Percentiles rank a stretch among this genome's conserved stretches.
Evolutionary conservation across 1,140 invertebrate species (phyloP).

Genomic region (Subanguina moxae): DNA sequence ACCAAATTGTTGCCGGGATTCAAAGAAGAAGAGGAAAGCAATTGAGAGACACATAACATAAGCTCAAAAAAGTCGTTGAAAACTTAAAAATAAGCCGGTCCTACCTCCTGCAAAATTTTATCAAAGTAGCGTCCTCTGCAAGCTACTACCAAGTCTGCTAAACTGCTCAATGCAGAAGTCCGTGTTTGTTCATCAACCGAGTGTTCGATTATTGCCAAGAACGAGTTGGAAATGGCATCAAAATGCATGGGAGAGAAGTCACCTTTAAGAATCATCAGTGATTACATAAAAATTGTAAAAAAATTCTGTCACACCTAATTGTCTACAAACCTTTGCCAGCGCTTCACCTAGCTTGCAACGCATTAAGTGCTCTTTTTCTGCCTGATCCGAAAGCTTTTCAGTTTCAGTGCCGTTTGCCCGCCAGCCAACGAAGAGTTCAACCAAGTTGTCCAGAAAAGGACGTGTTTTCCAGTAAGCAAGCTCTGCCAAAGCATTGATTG

Average conservation of each 20-base stretch:
- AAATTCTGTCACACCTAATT: slow-evolving; percentile 5
- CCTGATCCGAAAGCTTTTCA: slow-evolving; percentile 8
- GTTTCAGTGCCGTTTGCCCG: slow-evolving; percentile 1
- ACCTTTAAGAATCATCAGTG: slow-evolving; percentile 26
- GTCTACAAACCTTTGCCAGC: slow-evolving; percentile 36
- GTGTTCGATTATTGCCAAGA: slow-evolving; percentile 17
- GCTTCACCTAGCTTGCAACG: slow-evolving; percentile 47
- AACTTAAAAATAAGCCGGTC: too few relatives aligned
- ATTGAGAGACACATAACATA: slow-evolving; percentile 14
- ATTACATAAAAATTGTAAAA: not conserved
- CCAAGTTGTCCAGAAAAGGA: slow-evolving; percentile 23
- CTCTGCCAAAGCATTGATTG: slow-evolving; percentile 46
- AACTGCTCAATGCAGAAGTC: slow-evolving; percentile 26
- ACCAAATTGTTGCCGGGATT: slow-evolving; percentile 21
- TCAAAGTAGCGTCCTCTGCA: slow-evolving; percentile 34
- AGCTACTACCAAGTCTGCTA: slow-evolving; percentile 36
- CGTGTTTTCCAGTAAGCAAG: slow-evolving; percentile 37
- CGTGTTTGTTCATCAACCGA: slow-evolving; percentile 34
- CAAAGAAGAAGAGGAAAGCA: slow-evolving; percentile 14
- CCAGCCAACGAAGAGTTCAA: slow-evolving; percentile 35
- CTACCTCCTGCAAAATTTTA: slow-evolving; percentile 38
- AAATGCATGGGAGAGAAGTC: slow-evolving; percentile 44
- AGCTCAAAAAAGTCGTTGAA: too few relatives aligned
- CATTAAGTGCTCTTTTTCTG: not conserved
- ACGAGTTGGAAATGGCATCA: slow-evolving; percentile 27